Percentiles rank a stretch among this genome's conserved stretches.
Conservation (phyloP, 2,888 invertebrate species). For the Melieria crassipennis region DNA sequence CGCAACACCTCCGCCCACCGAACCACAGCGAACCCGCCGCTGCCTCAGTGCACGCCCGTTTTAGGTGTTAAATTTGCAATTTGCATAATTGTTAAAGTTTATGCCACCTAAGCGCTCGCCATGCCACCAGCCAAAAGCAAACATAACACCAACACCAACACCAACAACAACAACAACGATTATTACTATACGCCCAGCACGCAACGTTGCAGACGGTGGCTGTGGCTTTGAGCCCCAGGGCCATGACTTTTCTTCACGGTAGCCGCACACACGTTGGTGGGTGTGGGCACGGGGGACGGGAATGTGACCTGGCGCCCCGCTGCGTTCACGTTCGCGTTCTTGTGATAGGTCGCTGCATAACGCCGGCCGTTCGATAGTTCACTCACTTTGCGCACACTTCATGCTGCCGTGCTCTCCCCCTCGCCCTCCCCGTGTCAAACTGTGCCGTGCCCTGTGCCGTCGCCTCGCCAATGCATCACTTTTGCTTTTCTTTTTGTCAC, state of each 20-base stretch:
- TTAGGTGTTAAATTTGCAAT: conserved; percentile 55
- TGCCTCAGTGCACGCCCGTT: neutral
- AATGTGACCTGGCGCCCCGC: no score
- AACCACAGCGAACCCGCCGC: neutral
- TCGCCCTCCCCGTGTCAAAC: neutral
- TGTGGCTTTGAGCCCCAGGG: no score
- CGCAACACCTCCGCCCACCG: neutral
- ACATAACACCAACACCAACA: neutral
- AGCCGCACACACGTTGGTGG: no score
- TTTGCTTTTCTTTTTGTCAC: conserved; percentile 1
- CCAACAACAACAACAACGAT: neutral
- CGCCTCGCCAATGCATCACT: neutral
- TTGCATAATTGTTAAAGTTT: conserved; percentile 59
- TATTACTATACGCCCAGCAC: no score
- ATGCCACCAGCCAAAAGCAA: no score
- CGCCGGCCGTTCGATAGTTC: neutral
- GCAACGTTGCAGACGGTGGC: no score
- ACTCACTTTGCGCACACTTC: neutral
- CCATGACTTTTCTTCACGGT: neutral
- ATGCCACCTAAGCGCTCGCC: conserved; percentile 15
- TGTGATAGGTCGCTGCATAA: neutral
- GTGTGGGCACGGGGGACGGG: no score
- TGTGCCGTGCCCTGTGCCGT: neutral
- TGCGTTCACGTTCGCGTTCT: neutral
- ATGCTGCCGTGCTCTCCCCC: neutral